Evolutionary conservation across 2,113 vertebrate species (phyloP), one percentile per base, ranked within the genome.

Genomic region (Salminus brasiliensis): DNA sequence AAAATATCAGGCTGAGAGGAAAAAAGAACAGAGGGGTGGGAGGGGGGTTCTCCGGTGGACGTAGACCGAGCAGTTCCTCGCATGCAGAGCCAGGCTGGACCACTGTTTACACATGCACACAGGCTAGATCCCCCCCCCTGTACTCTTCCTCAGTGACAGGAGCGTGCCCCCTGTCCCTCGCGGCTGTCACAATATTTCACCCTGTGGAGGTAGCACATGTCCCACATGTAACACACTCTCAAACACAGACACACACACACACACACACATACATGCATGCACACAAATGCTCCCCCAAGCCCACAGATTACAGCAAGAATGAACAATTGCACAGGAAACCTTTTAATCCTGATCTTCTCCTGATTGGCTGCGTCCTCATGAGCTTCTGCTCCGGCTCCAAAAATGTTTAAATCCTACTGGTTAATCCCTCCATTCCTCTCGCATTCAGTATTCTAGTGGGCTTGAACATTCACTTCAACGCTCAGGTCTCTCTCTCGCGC

Each of bases 331-430:
- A 81, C 55, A 78, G 21, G 5, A 76, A 83, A 94, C 93, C 93
- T 94, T 84, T 88, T 89, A 88, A 88, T 93, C 90, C 88, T 55
- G 85, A 84, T 81, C 84, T 85, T 57, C 84, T 79, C 72, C 82
- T 78, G 88, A 89, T 88, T 39, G 88, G 85, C 82, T 80, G 79
- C 84, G 74, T 90, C 87, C 85, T 89, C 92, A 86, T 86, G 85
- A 86, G 90, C 81, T 77, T 85, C 85, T 77, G 86, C 74, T 84
- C 72, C 65, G 74, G 79, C 85, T 80, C 85, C 84, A 81, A 80
- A n/a, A n/a, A 82, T 36, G 16, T 80, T 88, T 91, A 90, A 90
- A 91, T 89, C 88, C 85, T 81, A 85, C 81, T 79, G 80, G 83
- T 87, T 88, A 88, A 86, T 88, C 87, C 84, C 75, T 82, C 84